Evolutionary conservation across 37 sponge, comb jelly and placozoan species (phyloP).

Genomic region (Beroe forskalii): DNA sequence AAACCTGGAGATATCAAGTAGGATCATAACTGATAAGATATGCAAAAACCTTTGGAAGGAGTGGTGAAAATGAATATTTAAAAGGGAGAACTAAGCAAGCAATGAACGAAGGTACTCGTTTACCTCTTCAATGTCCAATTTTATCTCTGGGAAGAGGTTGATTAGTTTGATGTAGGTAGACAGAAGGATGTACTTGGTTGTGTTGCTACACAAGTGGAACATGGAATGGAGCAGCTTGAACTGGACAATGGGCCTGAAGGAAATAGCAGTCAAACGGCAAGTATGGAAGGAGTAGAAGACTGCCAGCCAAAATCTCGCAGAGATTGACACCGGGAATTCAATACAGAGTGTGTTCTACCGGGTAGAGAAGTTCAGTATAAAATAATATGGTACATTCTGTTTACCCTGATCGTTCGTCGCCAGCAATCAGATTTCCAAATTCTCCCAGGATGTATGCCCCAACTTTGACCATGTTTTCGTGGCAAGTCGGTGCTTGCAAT

Average conservation of each 20-base stretch:
- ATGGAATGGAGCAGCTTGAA: conserved; percentile 87
- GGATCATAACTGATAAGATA: too few relatives aligned
- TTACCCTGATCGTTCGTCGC: conserved; percentile 85
- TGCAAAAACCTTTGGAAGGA: too few relatives aligned
- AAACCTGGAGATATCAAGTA: conserved; percentile 72
- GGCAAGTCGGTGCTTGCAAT: conserved; percentile 96
- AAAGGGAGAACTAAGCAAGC: too few relatives aligned
- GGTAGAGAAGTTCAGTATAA: too few relatives aligned
- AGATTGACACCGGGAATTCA: not conserved
- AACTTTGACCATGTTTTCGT: conserved; percentile 97
- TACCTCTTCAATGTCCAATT: conserved; percentile 70
- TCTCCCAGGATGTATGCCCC: conserved; percentile 95
- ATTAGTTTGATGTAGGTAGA: conserved; percentile 93
- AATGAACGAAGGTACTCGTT: too few relatives aligned
- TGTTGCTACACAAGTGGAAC: conserved; percentile 80
- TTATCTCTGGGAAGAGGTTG: conserved; percentile 94
- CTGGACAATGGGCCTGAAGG: conserved; percentile 81
- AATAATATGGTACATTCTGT: conserved; percentile 86
- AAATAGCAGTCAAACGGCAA: not conserved
- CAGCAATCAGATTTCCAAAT: conserved; percentile 95
- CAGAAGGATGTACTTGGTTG: conserved; percentile 81
- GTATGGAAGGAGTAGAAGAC: not conserved
- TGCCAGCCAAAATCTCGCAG: not conserved
- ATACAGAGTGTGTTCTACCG: too few relatives aligned
- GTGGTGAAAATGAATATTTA: too few relatives aligned